Percentiles rank a stretch among this genome's conserved stretches.
These are phyloP conservation scores for Drosophila peninsularis DNA, from an alignment of 2,888 invertebrate genomes.

Conservation along the genomic window DNA sequence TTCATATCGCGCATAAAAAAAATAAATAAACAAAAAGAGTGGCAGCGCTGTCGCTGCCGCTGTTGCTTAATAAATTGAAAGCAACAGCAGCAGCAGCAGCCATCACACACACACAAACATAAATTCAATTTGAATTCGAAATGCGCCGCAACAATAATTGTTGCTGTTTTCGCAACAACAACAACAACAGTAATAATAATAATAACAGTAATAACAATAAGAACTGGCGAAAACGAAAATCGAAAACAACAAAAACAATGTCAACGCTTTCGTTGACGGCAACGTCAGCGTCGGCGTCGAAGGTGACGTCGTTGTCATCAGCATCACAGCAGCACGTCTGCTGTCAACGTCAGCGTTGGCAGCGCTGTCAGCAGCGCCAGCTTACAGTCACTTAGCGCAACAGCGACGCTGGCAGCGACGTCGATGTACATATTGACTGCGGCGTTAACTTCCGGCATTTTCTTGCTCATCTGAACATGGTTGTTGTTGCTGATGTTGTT, in stretches of 20 bases:
- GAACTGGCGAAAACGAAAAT: conserved; percentile 53
- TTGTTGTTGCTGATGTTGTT: conserved; percentile 15
- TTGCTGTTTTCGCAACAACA: conserved; percentile 45
- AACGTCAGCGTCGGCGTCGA: conserved; percentile 24
- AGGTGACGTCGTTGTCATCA: conserved; percentile 43
- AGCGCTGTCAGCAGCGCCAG: conserved; percentile 4
- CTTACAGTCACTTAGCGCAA: conserved; percentile 28
- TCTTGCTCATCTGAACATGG: conserved; percentile 59
- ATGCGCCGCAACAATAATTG: conserved; percentile 58
- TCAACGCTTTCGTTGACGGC: conserved; percentile 56
- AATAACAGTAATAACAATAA: conserved; percentile 27
- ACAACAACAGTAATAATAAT: conserved; percentile 7
- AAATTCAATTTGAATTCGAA: conserved; percentile 57
- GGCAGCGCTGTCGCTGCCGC: conserved; percentile 21
- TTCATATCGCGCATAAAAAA: conserved; percentile 4
- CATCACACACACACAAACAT: conserved; percentile 1
- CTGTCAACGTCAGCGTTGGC: conserved; percentile 39
- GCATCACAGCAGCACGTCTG: conserved; percentile 37
- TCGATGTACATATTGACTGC: conserved; percentile 44
- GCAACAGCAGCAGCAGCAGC: conserved; percentile 22
- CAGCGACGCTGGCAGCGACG: conserved; percentile 37
- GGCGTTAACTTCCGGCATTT: conserved; percentile 72
- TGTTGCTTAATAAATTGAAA: conserved; percentile 48
- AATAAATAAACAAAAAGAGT: conserved; percentile 41
- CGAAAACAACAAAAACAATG: conserved; percentile 58